Base-by-base conservation (phyloP, 2,888 invertebrate genomes). In the Patella depressa region DNA sequence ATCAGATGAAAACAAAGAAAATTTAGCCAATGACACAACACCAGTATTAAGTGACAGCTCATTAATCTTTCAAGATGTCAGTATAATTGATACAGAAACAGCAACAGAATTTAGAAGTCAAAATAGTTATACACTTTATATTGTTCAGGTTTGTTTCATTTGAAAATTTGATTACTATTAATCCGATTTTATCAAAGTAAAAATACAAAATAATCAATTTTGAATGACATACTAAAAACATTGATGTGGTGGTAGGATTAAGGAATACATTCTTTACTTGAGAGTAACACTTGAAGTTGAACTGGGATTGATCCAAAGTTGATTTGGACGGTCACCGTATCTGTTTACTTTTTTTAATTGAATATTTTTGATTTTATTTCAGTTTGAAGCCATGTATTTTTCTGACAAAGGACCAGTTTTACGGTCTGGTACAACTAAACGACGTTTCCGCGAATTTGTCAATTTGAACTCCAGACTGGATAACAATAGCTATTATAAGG, bases 381-480 rank as follows among this genome's bases (percentile, higher is more conserved):
- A 89, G 89, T 89, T 85, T 82, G 85, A 87, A 74, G 88, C 88
- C n/a, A 78, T 86, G 29, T 86, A 88, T 78, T 81, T 81, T 53
- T 80, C 84, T 17, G 88, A 87, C 14, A 76, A 80, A 12, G 84
- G 84, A 19, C 81, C 83, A 9, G 85, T 86, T 5, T 69, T 87
- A 19, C 82, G 83, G 59, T 81, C 85, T 9, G 91, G 91, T 34
- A 85, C 82, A 69, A 92, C 92, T 4, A 91, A 91, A 79, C 86
- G 92, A 75, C 86, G 92, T n/a, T 93, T 92, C 85, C 89, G 92
- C 65, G 93, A 93, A 83, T 93, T 93, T 85, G 86, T 92, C 53
- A 90, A 91, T 74, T 89, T 93, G 3, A 93, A 93, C 79, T 88
- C 89, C 3, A 87, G 92, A 65, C 86, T 93, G 53, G 93, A 93